Percentiles rank a stretch among this genome's conserved stretches.
Evolutionary conservation across 2,797 vertebrate genomes (phyloP).

Genomic region (Pristis pectinata): DNA sequence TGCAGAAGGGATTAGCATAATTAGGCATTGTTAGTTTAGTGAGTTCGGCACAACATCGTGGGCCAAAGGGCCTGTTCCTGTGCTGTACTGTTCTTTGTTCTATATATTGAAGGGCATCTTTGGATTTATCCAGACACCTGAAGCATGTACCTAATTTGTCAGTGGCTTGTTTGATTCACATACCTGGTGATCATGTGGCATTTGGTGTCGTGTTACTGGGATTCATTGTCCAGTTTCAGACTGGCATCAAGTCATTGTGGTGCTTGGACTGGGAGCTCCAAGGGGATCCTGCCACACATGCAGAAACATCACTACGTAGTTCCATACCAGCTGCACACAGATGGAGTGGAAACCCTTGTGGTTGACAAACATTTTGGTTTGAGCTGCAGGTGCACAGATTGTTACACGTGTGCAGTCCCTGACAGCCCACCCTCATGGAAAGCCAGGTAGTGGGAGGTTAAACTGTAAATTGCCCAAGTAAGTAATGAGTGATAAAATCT

Average conservation of each 20-base stretch:
- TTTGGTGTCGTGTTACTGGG: neutral
- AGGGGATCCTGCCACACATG: neutral
- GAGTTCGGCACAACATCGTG: no score
- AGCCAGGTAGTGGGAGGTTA: no score
- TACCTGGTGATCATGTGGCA: neutral
- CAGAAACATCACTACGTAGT: neutral
- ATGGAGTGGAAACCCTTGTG: neutral
- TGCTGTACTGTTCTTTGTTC: no score
- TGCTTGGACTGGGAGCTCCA: neutral
- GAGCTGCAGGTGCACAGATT: no score
- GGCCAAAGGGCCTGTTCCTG: no score
- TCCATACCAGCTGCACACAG: neutral
- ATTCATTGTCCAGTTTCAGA: neutral
- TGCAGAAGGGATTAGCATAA: no score
- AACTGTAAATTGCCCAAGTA: no score
- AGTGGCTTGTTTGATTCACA: neutral
- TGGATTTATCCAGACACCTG: neutral
- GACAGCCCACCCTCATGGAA: no score
- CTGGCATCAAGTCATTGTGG: neutral
- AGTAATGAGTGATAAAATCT: no score
- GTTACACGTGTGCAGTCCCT: no score
- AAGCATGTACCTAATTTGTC: neutral
- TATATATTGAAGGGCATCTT: no score
- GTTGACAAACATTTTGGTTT: neutral
- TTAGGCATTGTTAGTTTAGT: no score